These are phyloP conservation scores for Astreopora myriophthalma DNA, from an alignment of 64 coral and sea anemone species.

Conservation along the genomic window DNA sequence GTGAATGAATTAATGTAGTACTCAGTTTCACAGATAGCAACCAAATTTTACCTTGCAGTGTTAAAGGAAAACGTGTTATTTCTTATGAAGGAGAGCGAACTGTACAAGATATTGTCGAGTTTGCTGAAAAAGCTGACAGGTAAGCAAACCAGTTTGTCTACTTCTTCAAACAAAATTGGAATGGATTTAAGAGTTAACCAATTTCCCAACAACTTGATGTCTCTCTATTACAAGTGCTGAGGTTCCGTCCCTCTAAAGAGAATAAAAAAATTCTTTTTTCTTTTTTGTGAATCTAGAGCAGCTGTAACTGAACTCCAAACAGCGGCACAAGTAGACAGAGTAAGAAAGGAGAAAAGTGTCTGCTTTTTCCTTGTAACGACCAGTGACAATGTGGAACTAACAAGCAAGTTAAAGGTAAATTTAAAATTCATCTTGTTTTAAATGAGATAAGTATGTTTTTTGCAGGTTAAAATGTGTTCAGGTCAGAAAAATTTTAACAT, in stretches of 20 bases:
- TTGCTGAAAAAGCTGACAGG: conserved; percentile 79
- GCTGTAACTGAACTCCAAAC: conserved; percentile 83
- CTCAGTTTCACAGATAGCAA: too few relatives aligned
- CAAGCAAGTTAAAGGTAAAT: conserved; percentile 78
- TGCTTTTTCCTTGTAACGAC: conserved; percentile 84
- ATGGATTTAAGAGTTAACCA: too few relatives aligned
- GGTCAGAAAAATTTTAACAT: too few relatives aligned
- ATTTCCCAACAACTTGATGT: neutral
- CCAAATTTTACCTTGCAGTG: conserved; percentile 41
- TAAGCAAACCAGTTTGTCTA: neutral
- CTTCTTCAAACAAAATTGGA: neutral
- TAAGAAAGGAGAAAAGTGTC: conserved; percentile 73
- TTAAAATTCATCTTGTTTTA: too few relatives aligned
- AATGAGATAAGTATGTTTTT: too few relatives aligned
- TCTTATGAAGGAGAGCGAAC: conserved; percentile 87
- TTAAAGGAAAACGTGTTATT: conserved; percentile 80
- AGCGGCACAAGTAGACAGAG: conserved; percentile 65
- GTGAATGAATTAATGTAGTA: neutral
- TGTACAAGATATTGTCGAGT: conserved; percentile 81
- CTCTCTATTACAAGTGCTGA: neutral
- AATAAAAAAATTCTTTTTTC: neutral
- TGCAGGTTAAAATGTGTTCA: too few relatives aligned
- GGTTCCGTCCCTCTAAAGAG: neutral
- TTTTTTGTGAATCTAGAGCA: conserved; percentile 45
- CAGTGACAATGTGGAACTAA: conserved; percentile 43